These are phyloP conservation scores for Bradypodion ventrale DNA, from an alignment of 2,797 vertebrate genomes.

Conservation along the genomic window DNA sequence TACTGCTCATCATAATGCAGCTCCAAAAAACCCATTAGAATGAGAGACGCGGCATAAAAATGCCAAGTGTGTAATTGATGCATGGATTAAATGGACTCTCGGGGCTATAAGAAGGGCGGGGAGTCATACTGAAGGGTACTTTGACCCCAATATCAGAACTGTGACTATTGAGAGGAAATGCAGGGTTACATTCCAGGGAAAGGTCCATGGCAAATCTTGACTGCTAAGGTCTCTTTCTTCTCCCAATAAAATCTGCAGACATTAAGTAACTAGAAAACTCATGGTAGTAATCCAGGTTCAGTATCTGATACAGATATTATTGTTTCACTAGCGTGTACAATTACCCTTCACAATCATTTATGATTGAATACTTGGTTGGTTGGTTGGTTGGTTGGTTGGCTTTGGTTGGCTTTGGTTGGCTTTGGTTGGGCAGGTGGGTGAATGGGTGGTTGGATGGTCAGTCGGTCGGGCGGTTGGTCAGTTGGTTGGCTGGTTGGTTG, in stretches of 20 bases:
- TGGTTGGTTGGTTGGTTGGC: no score
- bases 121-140: constrained; percentile 45
- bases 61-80: constrained; percentile 67
- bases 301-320: not conserved
- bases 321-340: not conserved
- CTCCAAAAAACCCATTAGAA: constrained; percentile 67
- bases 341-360: no score
- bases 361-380: no score
- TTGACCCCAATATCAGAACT: not conserved
- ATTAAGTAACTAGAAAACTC: not conserved
- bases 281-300: not conserved
- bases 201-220: not conserved
- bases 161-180: constrained; percentile 34
- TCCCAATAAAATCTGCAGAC: constrained; percentile 2
- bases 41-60: constrained; percentile 56
- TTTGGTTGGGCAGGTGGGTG: no score
- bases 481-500: no score
- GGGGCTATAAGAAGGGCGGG: constrained; percentile 41
- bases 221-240: not conserved
- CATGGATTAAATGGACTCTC: constrained; percentile 59
- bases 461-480: no score
- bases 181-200: constrained; percentile 1
- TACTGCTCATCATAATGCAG: constrained; percentile 55
- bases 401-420: no score
- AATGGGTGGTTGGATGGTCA: no score